Evolutionary conservation across 1,140 invertebrate species (phyloP).

Genomic region (Leucophenga varia): DNA sequence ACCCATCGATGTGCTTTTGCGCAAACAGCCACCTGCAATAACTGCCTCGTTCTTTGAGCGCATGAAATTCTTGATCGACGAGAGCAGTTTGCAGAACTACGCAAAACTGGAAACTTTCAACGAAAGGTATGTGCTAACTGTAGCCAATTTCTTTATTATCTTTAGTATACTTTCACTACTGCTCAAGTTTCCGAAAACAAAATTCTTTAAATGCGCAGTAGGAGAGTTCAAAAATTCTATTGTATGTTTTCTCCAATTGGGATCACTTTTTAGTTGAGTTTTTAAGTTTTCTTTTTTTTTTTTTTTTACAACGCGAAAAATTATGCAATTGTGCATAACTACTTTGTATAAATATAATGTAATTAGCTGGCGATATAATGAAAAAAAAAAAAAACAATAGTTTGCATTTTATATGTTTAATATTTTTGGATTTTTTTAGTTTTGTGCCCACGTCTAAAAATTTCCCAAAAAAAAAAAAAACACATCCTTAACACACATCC

Average conservation of each 20-base stretch:
- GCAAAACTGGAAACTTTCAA: constrained; percentile 93
- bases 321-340: neutral
- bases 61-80: constrained; percentile 97
- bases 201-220: constrained; percentile 17
- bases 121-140: constrained; percentile 79
- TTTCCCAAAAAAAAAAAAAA: constrained; percentile 26
- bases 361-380: constrained; percentile 35
- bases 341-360: constrained; percentile 19
- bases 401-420: constrained; percentile 51
- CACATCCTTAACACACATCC: constrained; percentile 21
- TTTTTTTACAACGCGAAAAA: constrained; percentile 9
- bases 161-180: constrained; percentile 11
- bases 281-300: too few relatives aligned
- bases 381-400: constrained; percentile 36
- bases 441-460: constrained; percentile 53
- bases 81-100: constrained; percentile 95
- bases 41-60: constrained; percentile 97
- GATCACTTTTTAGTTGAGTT: neutral
- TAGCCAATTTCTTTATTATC: constrained; percentile 30
- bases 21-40: constrained; percentile 92
- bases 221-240: too few relatives aligned
- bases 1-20: constrained; percentile 88
- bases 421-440: constrained; percentile 42
- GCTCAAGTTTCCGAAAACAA: constrained; percentile 1
- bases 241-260: constrained; percentile 36